Evolutionary conservation across 2,888 invertebrate genomes (phyloP), one percentile per base, ranked within the genome.

Genomic region (Steromphala cineraria): DNA sequence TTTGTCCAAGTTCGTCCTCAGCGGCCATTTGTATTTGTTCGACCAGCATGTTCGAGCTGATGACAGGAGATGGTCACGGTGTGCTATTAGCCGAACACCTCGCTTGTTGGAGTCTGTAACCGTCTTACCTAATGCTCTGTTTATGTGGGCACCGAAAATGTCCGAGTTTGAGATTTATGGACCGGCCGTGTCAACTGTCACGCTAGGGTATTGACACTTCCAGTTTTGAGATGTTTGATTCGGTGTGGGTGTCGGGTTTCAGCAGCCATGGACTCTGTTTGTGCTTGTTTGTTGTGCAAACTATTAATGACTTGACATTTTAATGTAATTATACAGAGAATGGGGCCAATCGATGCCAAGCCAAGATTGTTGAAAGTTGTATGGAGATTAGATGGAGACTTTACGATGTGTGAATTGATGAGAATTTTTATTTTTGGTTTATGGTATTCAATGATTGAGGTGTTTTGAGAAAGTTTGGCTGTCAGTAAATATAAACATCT

Each of bases 271-370:
- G 24, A 28, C 21, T 62, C 28, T 62, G 62, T 62, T 62, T 62
- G 62, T 62, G 28, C 28, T 62, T 28, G 28, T 17, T 15, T 62
- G 28, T 28, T 62, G 46, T 62, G 62, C 28, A 24, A 62, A 62
- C 28, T 28, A 62, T 62, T 62, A 62, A 62, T 24, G 62, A 62
- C n/a, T 62, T 62, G 62, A 62, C 62, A 62, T 62, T 62, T 62
- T 62, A 62, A 62, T 62, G 24, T 28, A 28, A 62, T 62, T 62
- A 62, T 28, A 62, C 28, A 10, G 46, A 46, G 46, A 46, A 46
- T 46, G 46, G 46, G 46, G 46, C 46, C 46, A 46, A 46, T 46
- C 46, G 13, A 46, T 46, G 46, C 46, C 46, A 46, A 8, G 46
- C 10, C 46, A 46, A 46, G 46, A 46, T 46, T 5, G 46, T 46